A percentile compares a stretch with the other conserved stretches of the same genome.
Evolutionary conservation across 2,888 invertebrate species (phyloP).

Genomic region (Cordilura impudica): DNA sequence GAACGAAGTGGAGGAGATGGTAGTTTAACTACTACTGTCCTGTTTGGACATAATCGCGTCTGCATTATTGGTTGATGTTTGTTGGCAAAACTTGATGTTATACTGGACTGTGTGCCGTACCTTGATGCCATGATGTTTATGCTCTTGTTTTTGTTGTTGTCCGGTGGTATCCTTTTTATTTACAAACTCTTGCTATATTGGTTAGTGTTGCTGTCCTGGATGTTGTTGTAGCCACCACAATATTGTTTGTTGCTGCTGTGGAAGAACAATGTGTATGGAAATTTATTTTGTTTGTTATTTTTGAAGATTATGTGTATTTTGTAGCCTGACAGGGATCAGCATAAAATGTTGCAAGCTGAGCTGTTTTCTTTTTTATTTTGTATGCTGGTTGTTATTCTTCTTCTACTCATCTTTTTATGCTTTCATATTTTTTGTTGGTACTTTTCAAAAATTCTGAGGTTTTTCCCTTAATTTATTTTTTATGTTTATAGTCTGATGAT

Average conservation of each 20-base stretch:
- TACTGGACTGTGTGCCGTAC: conserved; percentile 46
- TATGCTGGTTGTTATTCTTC: conserved; percentile 46
- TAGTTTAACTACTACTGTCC: conserved; percentile 40
- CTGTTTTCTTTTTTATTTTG: conserved; percentile 62
- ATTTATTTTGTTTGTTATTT: conserved; percentile 74
- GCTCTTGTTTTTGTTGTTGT: conserved; percentile 58
- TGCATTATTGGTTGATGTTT: conserved; percentile 77
- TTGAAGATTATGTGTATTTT: conserved; percentile 78
- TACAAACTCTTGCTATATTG: conserved; percentile 17
- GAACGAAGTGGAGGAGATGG: not conserved
- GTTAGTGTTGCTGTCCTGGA: conserved; percentile 27
- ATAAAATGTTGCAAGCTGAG: conserved; percentile 77
- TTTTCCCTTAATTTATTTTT: conserved; percentile 47
- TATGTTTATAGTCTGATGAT: conserved; percentile 50
- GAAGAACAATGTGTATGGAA: conserved; percentile 63
- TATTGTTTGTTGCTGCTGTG: conserved; percentile 31
- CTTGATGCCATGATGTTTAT: conserved; percentile 50
- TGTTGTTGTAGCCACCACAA: conserved; percentile 34
- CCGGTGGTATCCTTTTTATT: conserved; percentile 51
- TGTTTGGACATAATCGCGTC: conserved; percentile 76
- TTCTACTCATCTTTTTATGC: conserved; percentile 58
- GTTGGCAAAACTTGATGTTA: conserved; percentile 65
- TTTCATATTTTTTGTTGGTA: conserved; percentile 54
- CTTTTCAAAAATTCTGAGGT: conserved; percentile 63
- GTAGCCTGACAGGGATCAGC: conserved; percentile 77